These are phyloP conservation scores for Tholera decimalis DNA, from an alignment of 2,888 invertebrate genomes.

Conservation along the genomic window DNA sequence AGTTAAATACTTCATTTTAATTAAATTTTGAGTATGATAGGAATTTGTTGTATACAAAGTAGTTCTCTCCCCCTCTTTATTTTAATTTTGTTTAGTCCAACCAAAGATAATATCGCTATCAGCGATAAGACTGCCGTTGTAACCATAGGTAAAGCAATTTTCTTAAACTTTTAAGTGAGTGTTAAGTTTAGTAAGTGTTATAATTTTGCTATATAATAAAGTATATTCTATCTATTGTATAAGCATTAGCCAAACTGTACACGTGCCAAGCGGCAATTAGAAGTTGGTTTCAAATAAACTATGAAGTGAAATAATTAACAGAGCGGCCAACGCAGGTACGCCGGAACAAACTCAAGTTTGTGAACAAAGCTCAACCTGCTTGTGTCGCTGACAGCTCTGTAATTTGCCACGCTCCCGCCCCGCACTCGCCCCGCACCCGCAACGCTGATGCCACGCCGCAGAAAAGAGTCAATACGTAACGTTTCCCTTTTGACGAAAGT, in stretches of 20 bases:
- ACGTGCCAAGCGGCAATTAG: conserved; percentile 9
- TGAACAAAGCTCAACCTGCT: conserved; percentile 29
- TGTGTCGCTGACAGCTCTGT: conserved; percentile 50
- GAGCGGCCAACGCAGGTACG: conserved; percentile 13
- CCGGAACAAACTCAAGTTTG: conserved; percentile 15
- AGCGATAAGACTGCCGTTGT: no score
- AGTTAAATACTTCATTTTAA: no score
- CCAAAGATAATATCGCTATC: no score
- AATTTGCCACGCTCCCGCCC: conserved; percentile 10
- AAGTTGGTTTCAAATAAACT: conserved; percentile 43
- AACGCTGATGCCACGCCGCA: conserved; percentile 12
- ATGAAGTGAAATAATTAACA: conserved; percentile 23
- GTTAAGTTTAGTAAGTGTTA: no score
- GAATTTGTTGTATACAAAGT: no score
- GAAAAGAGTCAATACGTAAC: conserved; percentile 57
- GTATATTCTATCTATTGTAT: no score
- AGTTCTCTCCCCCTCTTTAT: no score
- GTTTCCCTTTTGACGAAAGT: conserved; percentile 58
- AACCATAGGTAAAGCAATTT: no score
- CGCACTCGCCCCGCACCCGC: not conserved
- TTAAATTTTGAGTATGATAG: no score
- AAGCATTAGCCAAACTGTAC: not conserved
- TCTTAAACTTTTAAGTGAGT: no score
- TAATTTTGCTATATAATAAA: no score
- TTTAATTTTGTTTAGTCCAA: no score